A percentile compares a stretch with the other conserved stretches of the same genome.
These are phyloP conservation scores for Drosophila ananassae DNA, from an alignment of 1,140 invertebrate genomes.

Conservation along the genomic window DNA sequence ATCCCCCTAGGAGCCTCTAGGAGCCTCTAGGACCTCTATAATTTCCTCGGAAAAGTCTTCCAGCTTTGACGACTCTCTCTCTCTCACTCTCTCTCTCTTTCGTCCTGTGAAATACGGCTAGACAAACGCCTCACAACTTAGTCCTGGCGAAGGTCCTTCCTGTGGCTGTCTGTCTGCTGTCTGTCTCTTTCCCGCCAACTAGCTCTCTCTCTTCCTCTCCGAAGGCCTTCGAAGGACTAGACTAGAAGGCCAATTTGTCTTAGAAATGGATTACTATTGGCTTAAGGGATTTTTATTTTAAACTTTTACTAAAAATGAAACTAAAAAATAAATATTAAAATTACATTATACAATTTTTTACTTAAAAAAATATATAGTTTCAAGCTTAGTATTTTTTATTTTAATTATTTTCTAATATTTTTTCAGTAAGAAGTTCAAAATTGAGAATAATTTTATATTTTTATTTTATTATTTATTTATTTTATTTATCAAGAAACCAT, in stretches of 20 bases:
- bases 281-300: too few species aligned
- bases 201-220: not conserved
- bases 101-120: constrained; percentile 45
- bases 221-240: not conserved
- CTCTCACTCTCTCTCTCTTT: constrained; percentile 20
- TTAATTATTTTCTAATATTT: too few species aligned
- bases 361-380: too few species aligned
- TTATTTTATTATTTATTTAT: too few species aligned
- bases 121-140: constrained; percentile 71
- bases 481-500: too few species aligned
- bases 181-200: not conserved
- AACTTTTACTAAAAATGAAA: not conserved
- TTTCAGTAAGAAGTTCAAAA: too few species aligned
- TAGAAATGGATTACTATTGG: not conserved
- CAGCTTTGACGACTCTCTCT: constrained; percentile 61
- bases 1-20: not conserved
- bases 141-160: constrained; percentile 38
- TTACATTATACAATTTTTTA: too few species aligned
- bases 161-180: not conserved
- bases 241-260: constrained; percentile 66
- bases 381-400: too few species aligned
- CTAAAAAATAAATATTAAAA: not conserved
- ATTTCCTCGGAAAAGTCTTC: constrained; percentile 7
- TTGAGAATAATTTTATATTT: too few species aligned
- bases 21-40: too few species aligned